Conservation (phyloP, 2,888 invertebrate genomes). For the Eupeodes latifasciatus region DNA sequence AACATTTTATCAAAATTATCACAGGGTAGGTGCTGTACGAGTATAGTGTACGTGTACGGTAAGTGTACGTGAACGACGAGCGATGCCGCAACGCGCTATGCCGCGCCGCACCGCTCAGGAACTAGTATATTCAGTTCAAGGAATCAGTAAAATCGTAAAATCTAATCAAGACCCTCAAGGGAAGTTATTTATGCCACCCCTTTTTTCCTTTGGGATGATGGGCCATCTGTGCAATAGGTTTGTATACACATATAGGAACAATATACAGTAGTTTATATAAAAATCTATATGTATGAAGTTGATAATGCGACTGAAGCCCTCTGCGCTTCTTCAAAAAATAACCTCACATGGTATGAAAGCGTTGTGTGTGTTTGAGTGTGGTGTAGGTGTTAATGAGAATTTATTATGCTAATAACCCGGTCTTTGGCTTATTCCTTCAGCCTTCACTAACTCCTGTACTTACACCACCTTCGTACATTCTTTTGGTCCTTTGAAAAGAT, state of each 20-base stretch:
- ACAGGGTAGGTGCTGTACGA: neutral
- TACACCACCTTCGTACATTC: conserved; percentile 29
- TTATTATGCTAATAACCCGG: conserved; percentile 75
- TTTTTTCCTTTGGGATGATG: conserved; percentile 50
- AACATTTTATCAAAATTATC: conserved; percentile 70
- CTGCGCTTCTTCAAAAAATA: neutral
- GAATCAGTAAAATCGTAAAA: conserved; percentile 72
- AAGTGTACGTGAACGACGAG: no score
- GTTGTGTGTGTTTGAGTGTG: neutral
- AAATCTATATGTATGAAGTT: neutral
- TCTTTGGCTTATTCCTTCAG: conserved; percentile 62
- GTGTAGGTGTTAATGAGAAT: conserved; percentile 70
- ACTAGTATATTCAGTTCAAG: conserved; percentile 33
- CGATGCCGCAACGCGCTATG: neutral
- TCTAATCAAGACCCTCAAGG: conserved; percentile 58
- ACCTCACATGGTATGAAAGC: conserved; percentile 2
- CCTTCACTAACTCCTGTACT: conserved; percentile 43
- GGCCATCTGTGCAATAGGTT: conserved; percentile 16
- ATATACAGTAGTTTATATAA: neutral
- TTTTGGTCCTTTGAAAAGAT: conserved; percentile 62
- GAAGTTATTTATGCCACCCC: conserved; percentile 46
- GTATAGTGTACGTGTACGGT: no score
- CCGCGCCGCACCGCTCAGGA: neutral
- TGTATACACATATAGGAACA: no score
- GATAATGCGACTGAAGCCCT: conserved; percentile 12